Conservation (phyloP, 2,888 invertebrate species). For the Nymphalis polychloros region DNA sequence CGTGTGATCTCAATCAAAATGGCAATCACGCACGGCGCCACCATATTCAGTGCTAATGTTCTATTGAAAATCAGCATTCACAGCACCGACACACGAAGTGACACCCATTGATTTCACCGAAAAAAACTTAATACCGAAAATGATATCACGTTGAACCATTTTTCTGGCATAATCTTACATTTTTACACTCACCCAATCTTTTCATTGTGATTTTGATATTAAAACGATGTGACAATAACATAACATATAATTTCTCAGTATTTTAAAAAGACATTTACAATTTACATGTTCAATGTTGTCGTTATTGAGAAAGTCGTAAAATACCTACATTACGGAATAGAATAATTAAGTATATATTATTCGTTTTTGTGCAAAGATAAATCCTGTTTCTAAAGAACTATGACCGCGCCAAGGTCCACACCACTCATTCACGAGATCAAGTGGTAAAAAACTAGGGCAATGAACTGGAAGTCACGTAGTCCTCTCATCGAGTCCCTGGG, state of each 20-base stretch:
- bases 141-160: background rate
- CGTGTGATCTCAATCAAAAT: conserved; percentile 72
- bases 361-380: conserved; percentile 47
- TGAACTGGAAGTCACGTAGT: conserved; percentile 77
- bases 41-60: conserved; percentile 69
- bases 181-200: background rate
- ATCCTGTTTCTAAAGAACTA: conserved; percentile 62
- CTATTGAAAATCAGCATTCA: conserved; percentile 69
- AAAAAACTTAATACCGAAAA: conserved; percentile 35
- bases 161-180: background rate
- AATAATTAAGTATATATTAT: conserved; percentile 25
- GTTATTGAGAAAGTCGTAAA: background rate
- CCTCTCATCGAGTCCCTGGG: conserved; percentile 68
- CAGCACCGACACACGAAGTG: conserved; percentile 22
- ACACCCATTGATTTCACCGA: conserved; percentile 55
- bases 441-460: conserved; percentile 78
- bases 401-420: conserved; percentile 68
- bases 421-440: conserved; percentile 76
- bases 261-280: no score
- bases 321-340: conserved; percentile 19
- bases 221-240: no score
- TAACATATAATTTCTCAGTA: no score
- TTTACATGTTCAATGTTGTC: no score
- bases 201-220: background rate
- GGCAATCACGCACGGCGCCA: conserved; percentile 72